Conservation (phyloP, 2,113 vertebrate genomes). For the Phalacrocorax aristotelis region DNA sequence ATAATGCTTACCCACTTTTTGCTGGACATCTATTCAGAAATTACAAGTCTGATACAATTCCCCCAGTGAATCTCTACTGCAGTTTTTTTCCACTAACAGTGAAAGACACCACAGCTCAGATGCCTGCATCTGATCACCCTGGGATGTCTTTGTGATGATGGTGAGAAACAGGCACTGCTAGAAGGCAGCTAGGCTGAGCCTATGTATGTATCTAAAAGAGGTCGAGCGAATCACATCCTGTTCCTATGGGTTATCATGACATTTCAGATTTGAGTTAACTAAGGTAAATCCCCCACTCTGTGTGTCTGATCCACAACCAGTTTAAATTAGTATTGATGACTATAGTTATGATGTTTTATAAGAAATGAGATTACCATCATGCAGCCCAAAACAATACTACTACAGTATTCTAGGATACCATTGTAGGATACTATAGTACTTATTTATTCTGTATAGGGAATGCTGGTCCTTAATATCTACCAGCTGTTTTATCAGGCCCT, state of each 20-base stretch:
- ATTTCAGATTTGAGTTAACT: not conserved
- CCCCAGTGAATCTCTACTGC: not conserved
- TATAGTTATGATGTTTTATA: not conserved
- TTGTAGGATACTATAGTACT: not conserved
- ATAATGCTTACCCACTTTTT: not conserved
- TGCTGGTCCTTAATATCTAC: constrained; percentile 36
- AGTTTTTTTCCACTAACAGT: not conserved
- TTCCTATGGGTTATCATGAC: not conserved
- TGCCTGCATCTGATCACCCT: not conserved
- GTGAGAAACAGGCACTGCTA: not conserved
- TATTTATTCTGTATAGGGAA: constrained; percentile 23
- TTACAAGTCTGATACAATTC: not conserved
- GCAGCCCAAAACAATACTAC: not conserved
- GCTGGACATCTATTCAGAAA: not conserved
- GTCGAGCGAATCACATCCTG: accelerated
- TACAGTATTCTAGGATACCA: not conserved
- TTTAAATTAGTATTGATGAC: not conserved
- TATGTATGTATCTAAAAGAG: not conserved
- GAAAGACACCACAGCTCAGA: not conserved
- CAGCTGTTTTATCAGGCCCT: constrained; percentile 50
- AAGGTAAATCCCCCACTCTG: not conserved
- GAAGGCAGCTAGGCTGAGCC: not conserved
- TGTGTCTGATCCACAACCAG: not conserved
- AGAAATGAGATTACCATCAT: not conserved
- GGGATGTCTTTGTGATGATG: not conserved